Base-by-base conservation (phyloP, 1,140 invertebrate genomes). In the Thaumetopoea pityocampa region DNA sequence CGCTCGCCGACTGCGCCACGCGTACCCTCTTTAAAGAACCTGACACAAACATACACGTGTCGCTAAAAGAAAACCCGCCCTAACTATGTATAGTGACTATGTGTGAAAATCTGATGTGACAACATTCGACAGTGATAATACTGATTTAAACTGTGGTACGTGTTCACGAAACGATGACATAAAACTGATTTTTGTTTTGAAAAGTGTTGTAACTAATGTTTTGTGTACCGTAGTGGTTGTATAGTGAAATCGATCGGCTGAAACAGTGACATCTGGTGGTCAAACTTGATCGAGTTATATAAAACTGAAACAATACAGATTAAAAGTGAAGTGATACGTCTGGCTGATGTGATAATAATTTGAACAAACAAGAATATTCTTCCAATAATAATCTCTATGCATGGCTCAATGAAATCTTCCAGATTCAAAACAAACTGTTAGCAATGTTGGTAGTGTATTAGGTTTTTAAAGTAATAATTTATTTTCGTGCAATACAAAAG, bases 1-100 rank as follows among this genome's bases (percentile, higher is more conserved):
- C 79, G 74, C 70, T 83, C 51, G 72, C 44, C 64, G 68, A 49
- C 50, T 35, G 73, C 79, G 79, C 79, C 70, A 63, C 68, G 71
- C 65, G 72, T 62, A 29, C 33, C 40, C 30, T 26, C 38, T 40
- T 28, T 26, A 57, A 20, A 50, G 55, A 63, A 60, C 62, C 45
- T 63, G 65, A 67, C 36, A 14, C 10, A 57, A 37, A 65, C 64
- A 67, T 58, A 52, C 62, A 59, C 57, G 30, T 38, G 28, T 28
- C 18, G 8, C 9, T 18, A 9, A 22, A 40, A 45, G 23, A 50
- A 50, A 29, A 35, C 11, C 18, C 11, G 5, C 19, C 17, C 24
- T n/a, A n/a, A n/a, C n/a, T n/a, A n/a, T n/a, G 14, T 41, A 9
- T 8, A 35, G 36, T 48, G 33, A 44, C 41, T 41, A 49, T 52